Conservation (phyloP, 2,888 invertebrate species). For the Neria commutata region DNA sequence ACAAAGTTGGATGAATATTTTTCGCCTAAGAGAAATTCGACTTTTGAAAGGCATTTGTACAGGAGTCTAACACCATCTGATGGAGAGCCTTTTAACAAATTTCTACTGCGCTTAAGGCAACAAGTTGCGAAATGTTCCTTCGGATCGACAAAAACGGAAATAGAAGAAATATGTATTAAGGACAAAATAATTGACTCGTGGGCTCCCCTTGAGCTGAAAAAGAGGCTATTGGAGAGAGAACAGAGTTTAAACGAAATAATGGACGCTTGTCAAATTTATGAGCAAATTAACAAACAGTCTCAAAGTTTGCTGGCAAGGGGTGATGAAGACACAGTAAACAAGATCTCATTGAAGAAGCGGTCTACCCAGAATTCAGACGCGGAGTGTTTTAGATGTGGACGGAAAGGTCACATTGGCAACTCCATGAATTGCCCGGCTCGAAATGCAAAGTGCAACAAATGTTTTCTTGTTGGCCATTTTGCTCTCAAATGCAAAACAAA, state of each 20-base stretch:
- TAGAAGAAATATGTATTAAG: constrained; percentile 24
- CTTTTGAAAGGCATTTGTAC: constrained; percentile 4
- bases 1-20: neutral
- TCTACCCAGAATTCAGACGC: no score
- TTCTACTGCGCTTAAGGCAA: constrained; percentile 12
- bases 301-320: neutral
- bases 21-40: no score
- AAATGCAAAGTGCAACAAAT: no score
- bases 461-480: no score
- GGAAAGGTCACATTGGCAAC: no score
- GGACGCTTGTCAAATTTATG: constrained; percentile 19
- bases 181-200: constrained; percentile 26
- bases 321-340: neutral
- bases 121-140: constrained; percentile 24
- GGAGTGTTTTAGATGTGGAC: no score
- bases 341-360: neutral
- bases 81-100: constrained; percentile 4
- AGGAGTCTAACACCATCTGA: neutral
- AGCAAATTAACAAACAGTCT: constrained; percentile 6
- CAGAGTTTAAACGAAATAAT: constrained; percentile 17
- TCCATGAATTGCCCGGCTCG: no score
- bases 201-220: constrained; percentile 24
- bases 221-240: constrained; percentile 23
- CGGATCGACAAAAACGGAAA: constrained; percentile 18
- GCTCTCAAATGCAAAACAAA: neutral